These are phyloP conservation scores for human DNA, from an alignment of 2,113 vertebrate species.

Conservation along the genomic window DNA sequence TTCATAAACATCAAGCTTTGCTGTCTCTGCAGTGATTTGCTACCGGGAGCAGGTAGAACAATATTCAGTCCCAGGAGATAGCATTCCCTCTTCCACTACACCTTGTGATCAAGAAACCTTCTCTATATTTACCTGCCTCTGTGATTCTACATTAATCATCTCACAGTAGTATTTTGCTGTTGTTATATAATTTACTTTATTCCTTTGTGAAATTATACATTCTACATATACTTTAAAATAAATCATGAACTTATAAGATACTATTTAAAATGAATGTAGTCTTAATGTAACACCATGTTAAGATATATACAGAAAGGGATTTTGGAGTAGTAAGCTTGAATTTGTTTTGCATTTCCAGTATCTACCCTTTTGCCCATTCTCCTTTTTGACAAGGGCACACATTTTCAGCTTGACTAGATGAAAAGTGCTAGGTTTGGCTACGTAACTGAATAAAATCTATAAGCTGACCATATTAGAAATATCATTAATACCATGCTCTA, in stretches of 20 bases:
- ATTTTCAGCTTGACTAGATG: neutral
- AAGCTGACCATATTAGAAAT: neutral
- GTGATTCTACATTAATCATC: neutral
- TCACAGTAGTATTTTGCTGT: neutral
- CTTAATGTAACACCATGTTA: neutral
- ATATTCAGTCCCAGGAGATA: neutral
- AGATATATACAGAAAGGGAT: neutral
- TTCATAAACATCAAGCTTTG: neutral
- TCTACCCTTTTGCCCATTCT: neutral
- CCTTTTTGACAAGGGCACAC: neutral
- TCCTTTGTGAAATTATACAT: neutral
- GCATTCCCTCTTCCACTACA: neutral
- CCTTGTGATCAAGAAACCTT: neutral
- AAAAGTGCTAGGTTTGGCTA: neutral
- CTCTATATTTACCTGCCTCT: neutral
- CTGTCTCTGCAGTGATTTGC: neutral
- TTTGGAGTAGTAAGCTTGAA: neutral
- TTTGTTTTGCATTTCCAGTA: neutral
- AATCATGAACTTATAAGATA: neutral
- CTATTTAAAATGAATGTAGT: neutral
- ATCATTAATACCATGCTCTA: neutral
- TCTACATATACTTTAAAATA: neutral
- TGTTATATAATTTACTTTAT: neutral
- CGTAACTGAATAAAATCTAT: neutral
- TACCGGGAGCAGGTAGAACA: rapidly evolving